Evolutionary conservation across 2,797 vertebrate genomes (phyloP), one percentile per base, ranked within the genome.

Genomic region (Thripadectes ignobilis): DNA sequence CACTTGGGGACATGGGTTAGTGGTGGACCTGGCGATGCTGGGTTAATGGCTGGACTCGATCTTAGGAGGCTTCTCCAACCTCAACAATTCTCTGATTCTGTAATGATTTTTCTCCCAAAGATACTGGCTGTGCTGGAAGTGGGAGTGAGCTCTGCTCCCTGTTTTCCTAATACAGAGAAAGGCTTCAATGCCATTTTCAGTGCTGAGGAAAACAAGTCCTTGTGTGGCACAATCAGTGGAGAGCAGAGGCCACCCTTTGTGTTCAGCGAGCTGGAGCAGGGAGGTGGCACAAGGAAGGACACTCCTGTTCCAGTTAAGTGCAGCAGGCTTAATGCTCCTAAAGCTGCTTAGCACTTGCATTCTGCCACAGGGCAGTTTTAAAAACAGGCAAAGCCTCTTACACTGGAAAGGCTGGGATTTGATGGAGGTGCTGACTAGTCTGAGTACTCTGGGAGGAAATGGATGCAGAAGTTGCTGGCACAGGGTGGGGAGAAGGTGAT

Each of bases 361-460:
- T 95, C 85, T 96, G 93, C 94, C 92, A 69, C 69, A 77, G 93
- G 94, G 88, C 85, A 93, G 76, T 84, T 96, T 95, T 93, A 75
- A 92, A 94, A 96, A 62, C 61, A 46, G 85, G 62, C 88, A 96
- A 96, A 96, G 95, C 96, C 91, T 97, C 96, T 97, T 96, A 95
- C 45, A 5, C 61, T 29, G 76, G 26, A 36, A 74, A 75, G 91
- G 91, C 59, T 23, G n/a, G 91, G 89, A 95, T 96, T 88, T 94
- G 83, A 6, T 95, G 74, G 91, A 95, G 88, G 49, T 85, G 88
- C 85, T 93, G 91, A 82, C 93, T 76, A 5, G 54, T 85, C 61
- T 77, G 85, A 58, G 4, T 39, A 32, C 57, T 43, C 29, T 1
- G 3, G 27, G 58, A 57, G 77, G 80, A 81, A 88, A 79, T 43